These are phyloP conservation scores for Ispidina picta DNA, from an alignment of 2,797 vertebrate genomes.

Conservation along the genomic window DNA sequence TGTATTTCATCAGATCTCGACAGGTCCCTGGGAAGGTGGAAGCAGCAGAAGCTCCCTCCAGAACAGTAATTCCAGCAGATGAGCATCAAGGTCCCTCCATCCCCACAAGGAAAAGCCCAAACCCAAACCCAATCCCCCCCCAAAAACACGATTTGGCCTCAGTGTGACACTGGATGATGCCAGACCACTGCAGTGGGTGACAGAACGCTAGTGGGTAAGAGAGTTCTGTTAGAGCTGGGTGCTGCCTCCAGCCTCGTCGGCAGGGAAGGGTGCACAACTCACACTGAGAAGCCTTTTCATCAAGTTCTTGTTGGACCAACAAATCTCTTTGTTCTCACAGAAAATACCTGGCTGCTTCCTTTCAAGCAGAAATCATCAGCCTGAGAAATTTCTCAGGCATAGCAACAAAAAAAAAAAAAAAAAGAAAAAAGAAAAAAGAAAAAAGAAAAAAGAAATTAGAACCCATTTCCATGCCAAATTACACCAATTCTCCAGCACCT, in stretches of 20 bases:
- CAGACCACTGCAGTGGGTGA: neutral
- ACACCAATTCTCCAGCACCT: slow-evolving; percentile 5
- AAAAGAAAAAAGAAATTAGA: neutral
- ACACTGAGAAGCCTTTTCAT: neutral
- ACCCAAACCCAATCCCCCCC: rapidly evolving
- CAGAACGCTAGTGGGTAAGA: rapidly evolving
- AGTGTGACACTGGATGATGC: neutral
- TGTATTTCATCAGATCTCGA: rapidly evolving
- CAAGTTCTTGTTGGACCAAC: neutral
- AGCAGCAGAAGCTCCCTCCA: neutral
- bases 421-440: neutral
- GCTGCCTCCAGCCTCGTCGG: neutral
- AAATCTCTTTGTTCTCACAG: neutral
- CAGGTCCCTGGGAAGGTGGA: neutral
- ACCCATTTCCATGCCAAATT: slow-evolving; percentile 4
- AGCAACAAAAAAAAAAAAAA: neutral
- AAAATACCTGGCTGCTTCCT: neutral
- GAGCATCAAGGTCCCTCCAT: rapidly evolving
- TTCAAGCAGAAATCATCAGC: neutral
- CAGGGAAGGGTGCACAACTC: neutral
- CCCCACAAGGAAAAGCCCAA: neutral
- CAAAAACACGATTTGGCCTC: neutral
- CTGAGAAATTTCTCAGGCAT: neutral
- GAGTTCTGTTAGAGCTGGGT: neutral
- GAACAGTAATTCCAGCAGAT: neutral